Percentiles rank a stretch among this genome's conserved stretches.
phyloP scores from a whole-genome alignment of 2,888 invertebrate genomes.

The Drosophila borealis region DNA sequence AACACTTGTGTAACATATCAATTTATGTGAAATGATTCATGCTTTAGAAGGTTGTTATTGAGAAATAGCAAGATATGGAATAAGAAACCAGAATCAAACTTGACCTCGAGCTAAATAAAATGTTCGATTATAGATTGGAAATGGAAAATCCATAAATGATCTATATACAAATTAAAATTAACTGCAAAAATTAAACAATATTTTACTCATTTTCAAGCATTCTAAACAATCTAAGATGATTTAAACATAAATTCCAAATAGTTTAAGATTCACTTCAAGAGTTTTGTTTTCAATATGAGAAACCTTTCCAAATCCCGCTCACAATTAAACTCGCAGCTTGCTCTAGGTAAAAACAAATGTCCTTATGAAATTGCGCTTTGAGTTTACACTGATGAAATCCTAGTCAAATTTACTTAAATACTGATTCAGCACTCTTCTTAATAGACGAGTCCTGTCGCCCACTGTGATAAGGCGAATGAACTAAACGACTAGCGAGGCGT shows the following conservation, averaged over 20 bases:
- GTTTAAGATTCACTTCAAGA: too few relatives aligned
- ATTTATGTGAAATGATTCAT: not conserved
- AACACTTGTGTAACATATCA: too few relatives aligned
- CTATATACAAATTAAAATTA: too few relatives aligned
- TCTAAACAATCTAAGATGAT: too few relatives aligned
- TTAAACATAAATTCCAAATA: too few relatives aligned
- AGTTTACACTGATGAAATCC: not conserved
- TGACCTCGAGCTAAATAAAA: too few relatives aligned
- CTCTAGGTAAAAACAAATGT: not conserved
- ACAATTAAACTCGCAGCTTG: not conserved
- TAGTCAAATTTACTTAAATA: not conserved
- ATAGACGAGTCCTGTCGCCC: conserved; percentile 5
- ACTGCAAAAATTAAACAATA: too few relatives aligned
- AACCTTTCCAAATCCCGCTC: not conserved
- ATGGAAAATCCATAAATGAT: too few relatives aligned
- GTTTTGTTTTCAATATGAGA: not conserved
- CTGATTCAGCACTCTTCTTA: conserved; percentile 19
- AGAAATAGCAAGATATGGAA: too few relatives aligned
- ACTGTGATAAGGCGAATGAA: conserved; percentile 52
- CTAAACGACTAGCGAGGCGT: conserved; percentile 55
- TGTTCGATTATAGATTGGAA: too few relatives aligned
- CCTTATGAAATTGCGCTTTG: not conserved
- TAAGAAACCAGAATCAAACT: too few relatives aligned
- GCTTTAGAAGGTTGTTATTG: not conserved
- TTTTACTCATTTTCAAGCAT: too few relatives aligned